Evolutionary conservation across 2,113 vertebrate genomes (phyloP), one percentile per base, ranked within the genome.

Genomic region (Mixornis gularis): DNA sequence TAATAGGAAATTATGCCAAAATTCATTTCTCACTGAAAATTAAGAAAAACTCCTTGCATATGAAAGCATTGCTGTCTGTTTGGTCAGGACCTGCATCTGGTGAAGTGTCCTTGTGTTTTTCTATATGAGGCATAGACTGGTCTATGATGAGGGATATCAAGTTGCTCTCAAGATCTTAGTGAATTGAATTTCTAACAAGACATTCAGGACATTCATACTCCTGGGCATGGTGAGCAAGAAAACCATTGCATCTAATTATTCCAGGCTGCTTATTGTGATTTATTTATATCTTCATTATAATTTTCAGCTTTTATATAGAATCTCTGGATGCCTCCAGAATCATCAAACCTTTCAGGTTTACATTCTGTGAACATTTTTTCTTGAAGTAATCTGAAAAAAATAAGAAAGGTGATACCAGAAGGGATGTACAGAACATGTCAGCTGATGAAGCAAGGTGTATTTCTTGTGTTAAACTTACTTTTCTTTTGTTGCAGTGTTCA

Each of bases 401-500:
- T 10, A 32, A 71, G 63, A 41, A 73, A 56, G 36, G 7, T 40
- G 41, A 46, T 70, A 22, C 7, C 41, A 29, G 38, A 36, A 32
- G 55, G 17, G 34, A 20, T 56, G 20, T 60, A 17, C 9, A 74
- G 56, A 78, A 21, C 30, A 17, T 52, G 34, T 32, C 44, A 91
- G 51, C 20, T 80, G 26, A 38, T 38, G 52, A 44, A 52, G 10
- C 18, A 53, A 34, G 16, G 29, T 1, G 1, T 43, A 16, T 26
- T 85, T 51, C 51, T 55, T 18, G 66, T 94, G 41, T 52, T 70
- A 74, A 83, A 51, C 48, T 21, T 69, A 6, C 76, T 90, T 89
- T 87, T 97, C 77, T 93, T 92, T 60, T 82, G 52, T 97, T 96
- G 30, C 93, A 99, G 98, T 99, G 98, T 72, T 99, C 98, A 18